These are phyloP conservation scores for Micromys minutus DNA, from an alignment of 2,113 vertebrate species.

Conservation along the genomic window DNA sequence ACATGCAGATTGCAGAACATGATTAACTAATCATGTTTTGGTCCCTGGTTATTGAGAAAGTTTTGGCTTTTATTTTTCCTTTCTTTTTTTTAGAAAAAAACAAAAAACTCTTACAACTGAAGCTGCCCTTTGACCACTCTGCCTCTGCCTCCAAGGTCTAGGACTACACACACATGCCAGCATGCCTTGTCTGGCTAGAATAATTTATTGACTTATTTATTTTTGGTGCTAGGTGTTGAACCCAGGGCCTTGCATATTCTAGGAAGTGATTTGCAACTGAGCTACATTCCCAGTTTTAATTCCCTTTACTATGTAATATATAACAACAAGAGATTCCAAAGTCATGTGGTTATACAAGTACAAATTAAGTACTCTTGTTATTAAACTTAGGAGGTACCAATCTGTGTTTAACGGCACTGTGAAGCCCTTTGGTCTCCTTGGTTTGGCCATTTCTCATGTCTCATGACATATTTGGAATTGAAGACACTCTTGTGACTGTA, in stretches of 20 bases:
- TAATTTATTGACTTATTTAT: background rate
- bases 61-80: conserved; percentile 1
- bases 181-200: background rate
- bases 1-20: background rate
- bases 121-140: background rate
- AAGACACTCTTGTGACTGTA: background rate
- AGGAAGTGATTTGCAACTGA: background rate
- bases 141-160: background rate
- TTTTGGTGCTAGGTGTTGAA: background rate
- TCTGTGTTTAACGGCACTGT: background rate
- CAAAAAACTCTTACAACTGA: background rate
- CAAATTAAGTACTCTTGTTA: conserved; percentile 26
- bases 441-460: background rate
- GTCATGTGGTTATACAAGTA: background rate
- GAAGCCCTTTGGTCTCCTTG: background rate
- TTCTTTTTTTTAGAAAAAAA: background rate
- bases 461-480: background rate
- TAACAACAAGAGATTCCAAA: conserved; percentile 43
- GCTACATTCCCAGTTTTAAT: background rate
- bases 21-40: background rate
- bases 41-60: background rate
- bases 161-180: background rate
- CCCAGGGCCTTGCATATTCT: background rate
- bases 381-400: background rate
- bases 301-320: conserved; percentile 11